Conservation (phyloP, 1,140 invertebrate species). For the Centruroides vittatus region DNA sequence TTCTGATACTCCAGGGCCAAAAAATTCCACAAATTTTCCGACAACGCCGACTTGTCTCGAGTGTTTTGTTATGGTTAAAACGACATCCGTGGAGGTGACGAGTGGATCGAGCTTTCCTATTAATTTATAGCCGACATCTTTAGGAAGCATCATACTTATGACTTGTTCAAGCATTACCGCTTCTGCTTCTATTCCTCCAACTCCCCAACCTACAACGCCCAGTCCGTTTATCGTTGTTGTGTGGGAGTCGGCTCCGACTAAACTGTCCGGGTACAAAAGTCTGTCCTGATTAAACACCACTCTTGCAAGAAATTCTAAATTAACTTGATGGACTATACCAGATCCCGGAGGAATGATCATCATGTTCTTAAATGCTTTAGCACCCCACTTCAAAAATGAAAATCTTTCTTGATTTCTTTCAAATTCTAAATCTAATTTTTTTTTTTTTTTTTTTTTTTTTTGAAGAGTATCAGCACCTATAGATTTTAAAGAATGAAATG, state of each 20-base stretch:
- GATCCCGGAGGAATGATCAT: constrained; percentile 94
- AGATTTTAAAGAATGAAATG: constrained; percentile 33
- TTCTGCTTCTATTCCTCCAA: constrained; percentile 45
- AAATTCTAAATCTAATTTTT: constrained; percentile 92
- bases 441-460: too few relatives aligned
- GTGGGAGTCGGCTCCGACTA: constrained; percentile 98
- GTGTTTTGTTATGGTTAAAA: constrained; percentile 94
- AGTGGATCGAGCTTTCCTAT: constrained; percentile 61
- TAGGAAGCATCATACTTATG: constrained; percentile 88
- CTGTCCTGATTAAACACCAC: constrained; percentile 68
- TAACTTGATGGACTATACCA: constrained; percentile 97
- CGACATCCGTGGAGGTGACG: constrained; percentile 93
- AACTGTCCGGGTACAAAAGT: constrained; percentile 78
- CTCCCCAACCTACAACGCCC: constrained; percentile 51
- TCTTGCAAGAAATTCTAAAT: constrained; percentile 85
- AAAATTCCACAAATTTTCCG: constrained; percentile 98
- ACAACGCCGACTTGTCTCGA: constrained; percentile 86
- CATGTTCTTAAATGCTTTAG: constrained; percentile 90
- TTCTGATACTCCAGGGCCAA: constrained; percentile 74
- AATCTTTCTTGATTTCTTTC: constrained; percentile 93
- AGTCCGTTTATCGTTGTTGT: constrained; percentile 98
- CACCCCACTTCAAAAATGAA: constrained; percentile 94
- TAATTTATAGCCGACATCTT: constrained; percentile 90
- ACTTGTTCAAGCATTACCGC: constrained; percentile 72
- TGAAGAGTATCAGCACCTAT: constrained; percentile 61